Conservation (phyloP, 1,140 invertebrate genomes). For the Drosophila pachea region DNA sequence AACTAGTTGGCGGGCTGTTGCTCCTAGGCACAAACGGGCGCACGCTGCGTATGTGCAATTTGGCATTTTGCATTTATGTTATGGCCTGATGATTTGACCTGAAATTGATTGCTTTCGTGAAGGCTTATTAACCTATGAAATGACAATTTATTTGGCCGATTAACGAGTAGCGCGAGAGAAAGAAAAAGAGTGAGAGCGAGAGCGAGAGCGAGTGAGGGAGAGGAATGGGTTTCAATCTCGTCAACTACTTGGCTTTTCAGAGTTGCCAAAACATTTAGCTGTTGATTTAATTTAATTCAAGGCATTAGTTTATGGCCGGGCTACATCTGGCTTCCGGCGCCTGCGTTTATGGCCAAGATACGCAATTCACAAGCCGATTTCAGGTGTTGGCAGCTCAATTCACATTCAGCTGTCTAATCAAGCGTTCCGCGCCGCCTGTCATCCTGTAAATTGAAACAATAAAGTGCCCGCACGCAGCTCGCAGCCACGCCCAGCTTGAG, state of each 20-base stretch:
- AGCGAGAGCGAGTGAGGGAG: too few species aligned
- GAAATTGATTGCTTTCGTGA: too few species aligned
- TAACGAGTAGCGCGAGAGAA: too few species aligned
- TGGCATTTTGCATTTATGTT: too few species aligned
- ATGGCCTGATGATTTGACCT: too few species aligned
- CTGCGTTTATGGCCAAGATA: conserved; percentile 36
- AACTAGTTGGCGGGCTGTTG: too few species aligned
- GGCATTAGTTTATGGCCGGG: neutral
- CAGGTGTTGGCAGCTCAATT: conserved; percentile 74
- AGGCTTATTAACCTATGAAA: too few species aligned
- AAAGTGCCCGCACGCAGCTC: conserved; percentile 72
- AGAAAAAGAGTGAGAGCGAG: too few species aligned
- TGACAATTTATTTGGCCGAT: too few species aligned
- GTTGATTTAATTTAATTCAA: conserved; percentile 24
- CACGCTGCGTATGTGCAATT: too few species aligned
- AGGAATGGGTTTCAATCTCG: too few species aligned
- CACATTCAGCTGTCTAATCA: conserved; percentile 76
- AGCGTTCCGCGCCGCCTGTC: conserved; percentile 63
- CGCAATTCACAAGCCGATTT: conserved; percentile 64
- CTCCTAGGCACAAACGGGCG: too few species aligned
- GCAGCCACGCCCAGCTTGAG: conserved; percentile 39
- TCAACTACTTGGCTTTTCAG: neutral
- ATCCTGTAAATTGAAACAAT: conserved; percentile 74
- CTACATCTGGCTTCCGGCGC: conserved; percentile 9
- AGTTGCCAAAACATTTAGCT: conserved; percentile 10